phyloP scores from a whole-genome alignment of 2,797 vertebrate species.

The Xenentodon cancila region DNA sequence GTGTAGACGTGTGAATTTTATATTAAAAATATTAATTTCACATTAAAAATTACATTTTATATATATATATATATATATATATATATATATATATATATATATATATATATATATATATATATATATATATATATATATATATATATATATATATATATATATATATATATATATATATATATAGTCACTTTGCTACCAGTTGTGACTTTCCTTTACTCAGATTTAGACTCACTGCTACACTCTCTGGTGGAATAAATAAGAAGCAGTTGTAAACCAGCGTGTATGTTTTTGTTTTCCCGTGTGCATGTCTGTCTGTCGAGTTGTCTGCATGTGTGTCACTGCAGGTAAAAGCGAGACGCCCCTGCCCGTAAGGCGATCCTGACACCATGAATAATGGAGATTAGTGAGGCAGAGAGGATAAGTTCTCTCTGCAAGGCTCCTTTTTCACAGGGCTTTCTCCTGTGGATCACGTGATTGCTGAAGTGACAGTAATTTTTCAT shows the following conservation, averaged over 20 bases:
- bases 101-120: too few relatives aligned
- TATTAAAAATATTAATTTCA: too few relatives aligned
- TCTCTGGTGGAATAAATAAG: conserved; percentile 3
- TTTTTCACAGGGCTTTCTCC: conserved; percentile 89
- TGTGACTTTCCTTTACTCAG: not conserved
- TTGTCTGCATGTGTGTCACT: conserved; percentile 48
- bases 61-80: too few relatives aligned
- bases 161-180: not conserved
- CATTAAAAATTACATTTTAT: too few relatives aligned
- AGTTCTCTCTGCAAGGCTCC: conserved; percentile 82
- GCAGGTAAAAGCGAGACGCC: conserved; percentile 80
- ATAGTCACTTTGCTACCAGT: not conserved
- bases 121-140: too few relatives aligned
- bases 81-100: too few relatives aligned
- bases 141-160: too few relatives aligned
- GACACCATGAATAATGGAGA: conserved; percentile 94
- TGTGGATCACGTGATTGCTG: conserved; percentile 78
- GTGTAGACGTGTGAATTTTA: too few relatives aligned
- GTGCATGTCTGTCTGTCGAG: conserved; percentile 4
- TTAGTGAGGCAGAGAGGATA: conserved; percentile 81
- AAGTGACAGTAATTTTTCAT: conserved; percentile 88
- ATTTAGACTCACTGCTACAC: conserved; percentile 6
- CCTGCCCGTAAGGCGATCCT: conserved; percentile 91
- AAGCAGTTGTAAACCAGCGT: conserved; percentile 22
- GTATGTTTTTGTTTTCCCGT: conserved; percentile 8